Conservation (phyloP, 2,888 invertebrate species). For the Cyaniris semiargus region DNA sequence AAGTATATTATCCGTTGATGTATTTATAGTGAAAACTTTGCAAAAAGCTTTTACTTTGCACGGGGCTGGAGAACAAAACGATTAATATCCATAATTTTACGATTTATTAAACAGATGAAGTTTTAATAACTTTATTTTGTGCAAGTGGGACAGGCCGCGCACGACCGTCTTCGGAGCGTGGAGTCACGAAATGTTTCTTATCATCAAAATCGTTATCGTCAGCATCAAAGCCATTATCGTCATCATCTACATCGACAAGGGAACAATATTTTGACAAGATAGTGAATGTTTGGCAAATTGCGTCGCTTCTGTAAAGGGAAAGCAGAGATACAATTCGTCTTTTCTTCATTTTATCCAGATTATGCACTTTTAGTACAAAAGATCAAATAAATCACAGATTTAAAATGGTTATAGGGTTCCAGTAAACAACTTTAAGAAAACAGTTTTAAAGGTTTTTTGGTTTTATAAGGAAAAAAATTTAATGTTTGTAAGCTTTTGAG, state of each 20-base stretch:
- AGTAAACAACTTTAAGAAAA: no score
- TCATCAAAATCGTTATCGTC: slow-evolving; percentile 2
- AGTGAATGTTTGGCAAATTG: neutral
- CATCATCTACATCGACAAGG: neutral
- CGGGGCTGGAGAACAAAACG: neutral
- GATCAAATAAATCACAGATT: neutral
- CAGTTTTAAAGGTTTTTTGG: no score
- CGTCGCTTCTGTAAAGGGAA: neutral
- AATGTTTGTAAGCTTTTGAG: no score
- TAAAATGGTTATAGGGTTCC: no score
- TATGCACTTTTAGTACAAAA: neutral
- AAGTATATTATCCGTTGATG: neutral
- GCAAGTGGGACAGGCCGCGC: neutral
- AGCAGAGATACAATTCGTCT: neutral
- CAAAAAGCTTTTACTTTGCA: slow-evolving; percentile 11
- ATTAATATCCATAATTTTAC: slow-evolving; percentile 12
- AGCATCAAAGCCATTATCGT: slow-evolving; percentile 17
- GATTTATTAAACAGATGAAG: slow-evolving; percentile 21
- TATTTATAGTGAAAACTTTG: neutral
- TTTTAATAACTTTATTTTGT: slow-evolving; percentile 20
- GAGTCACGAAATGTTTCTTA: slow-evolving; percentile 26
- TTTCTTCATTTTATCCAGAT: neutral
- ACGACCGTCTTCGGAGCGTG: slow-evolving; percentile 21
- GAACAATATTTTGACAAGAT: slow-evolving; percentile 3
- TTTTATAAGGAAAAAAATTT: no score